These are phyloP conservation scores for Otis tarda DNA, from an alignment of 2,113 vertebrate species.

Conservation along the genomic window DNA sequence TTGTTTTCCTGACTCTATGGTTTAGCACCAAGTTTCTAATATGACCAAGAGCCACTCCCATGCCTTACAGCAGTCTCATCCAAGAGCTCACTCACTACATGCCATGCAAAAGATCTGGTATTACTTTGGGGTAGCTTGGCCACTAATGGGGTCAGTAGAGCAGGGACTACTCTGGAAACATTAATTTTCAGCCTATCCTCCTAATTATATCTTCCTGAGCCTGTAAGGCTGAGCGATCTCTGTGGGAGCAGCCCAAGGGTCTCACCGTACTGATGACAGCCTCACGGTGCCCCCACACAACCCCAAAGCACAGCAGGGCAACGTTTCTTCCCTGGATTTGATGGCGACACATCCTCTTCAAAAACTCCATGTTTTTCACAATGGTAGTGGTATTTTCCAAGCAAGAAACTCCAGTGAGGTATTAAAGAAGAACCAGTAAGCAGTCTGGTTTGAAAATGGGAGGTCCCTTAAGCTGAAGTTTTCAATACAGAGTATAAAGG, in stretches of 20 bases:
- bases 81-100: not conserved
- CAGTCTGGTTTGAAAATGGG: not conserved
- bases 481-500: not conserved
- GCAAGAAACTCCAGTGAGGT: not conserved
- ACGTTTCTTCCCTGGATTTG: not conserved
- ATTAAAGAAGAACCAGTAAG: not conserved
- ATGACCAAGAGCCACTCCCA: not conserved
- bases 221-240: not conserved
- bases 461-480: not conserved
- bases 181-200: not conserved
- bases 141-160: not conserved
- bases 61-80: not conserved
- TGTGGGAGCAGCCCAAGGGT: not conserved
- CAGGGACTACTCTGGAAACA: not conserved
- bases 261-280: not conserved
- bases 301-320: not conserved
- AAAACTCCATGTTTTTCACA: not conserved
- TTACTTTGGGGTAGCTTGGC: not conserved
- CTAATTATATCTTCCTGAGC: not conserved
- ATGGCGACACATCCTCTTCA: not conserved
- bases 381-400: not conserved
- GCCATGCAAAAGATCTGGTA: not conserved
- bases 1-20: not conserved
- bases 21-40: not conserved
- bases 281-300: not conserved